Evolutionary conservation across 2,888 invertebrate species (phyloP).

Genomic region (Cheilosia scutellata): DNA sequence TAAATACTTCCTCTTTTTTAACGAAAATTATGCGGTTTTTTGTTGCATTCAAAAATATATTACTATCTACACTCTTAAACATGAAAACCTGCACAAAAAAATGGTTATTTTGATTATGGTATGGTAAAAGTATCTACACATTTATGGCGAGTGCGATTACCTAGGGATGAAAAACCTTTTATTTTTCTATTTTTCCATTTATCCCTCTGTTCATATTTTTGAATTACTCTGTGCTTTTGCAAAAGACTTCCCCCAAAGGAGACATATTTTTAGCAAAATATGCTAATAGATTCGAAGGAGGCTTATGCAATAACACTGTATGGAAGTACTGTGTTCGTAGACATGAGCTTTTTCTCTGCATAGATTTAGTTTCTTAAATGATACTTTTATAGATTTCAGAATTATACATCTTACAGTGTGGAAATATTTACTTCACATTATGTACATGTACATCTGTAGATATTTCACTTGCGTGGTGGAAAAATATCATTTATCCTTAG

Average conservation of each 20-base stretch:
- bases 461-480: no score
- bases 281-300: slow-evolving; percentile 31
- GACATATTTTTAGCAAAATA: slow-evolving; percentile 24
- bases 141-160: slow-evolving; percentile 3
- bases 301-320: slow-evolving; percentile 15
- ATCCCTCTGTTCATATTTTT: background rate
- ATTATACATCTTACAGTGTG: no score
- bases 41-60: no score
- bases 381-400: background rate
- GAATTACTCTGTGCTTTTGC: background rate
- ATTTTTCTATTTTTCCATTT: slow-evolving; percentile 8
- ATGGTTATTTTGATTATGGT: background rate
- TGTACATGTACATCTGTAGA: no score
- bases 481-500: no score
- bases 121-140: background rate
- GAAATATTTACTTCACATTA: no score
- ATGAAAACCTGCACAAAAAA: background rate
- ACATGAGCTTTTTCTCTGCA: background rate
- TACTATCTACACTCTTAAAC: no score
- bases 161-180: slow-evolving; percentile 13
- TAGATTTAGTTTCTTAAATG: background rate
- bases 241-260: slow-evolving; percentile 23
- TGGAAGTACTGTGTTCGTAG: slow-evolving; percentile 11
- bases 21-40: no score
- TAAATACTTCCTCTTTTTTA: no score